These are phyloP conservation scores for Bradypodion ventrale DNA, from an alignment of 2,797 vertebrate species.

Conservation along the genomic window DNA sequence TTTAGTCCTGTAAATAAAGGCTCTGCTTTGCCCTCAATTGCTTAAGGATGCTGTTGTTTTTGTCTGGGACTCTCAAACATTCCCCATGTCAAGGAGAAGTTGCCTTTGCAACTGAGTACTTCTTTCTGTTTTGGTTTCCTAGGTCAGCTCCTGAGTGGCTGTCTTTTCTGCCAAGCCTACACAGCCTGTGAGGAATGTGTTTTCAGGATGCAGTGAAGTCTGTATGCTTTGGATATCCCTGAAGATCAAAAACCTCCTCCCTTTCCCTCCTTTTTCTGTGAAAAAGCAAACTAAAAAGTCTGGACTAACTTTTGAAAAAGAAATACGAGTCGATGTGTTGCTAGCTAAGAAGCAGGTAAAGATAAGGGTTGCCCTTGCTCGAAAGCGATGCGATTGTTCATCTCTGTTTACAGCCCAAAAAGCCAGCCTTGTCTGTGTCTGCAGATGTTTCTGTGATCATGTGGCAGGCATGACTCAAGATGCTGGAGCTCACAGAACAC, in stretches of 20 bases:
- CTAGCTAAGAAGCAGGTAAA: too few species aligned
- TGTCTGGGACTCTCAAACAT: background rate
- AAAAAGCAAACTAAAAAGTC: background rate
- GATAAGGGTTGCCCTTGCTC: too few species aligned
- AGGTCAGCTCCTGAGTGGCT: background rate
- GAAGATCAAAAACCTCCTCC: background rate
- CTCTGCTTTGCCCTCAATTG: constrained; percentile 8
- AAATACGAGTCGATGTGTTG: background rate
- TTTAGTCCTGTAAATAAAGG: constrained; percentile 31
- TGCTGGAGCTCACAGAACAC: too few species aligned
- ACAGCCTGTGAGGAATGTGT: background rate
- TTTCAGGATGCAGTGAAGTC: constrained; percentile 12
- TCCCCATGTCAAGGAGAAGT: constrained; percentile 6
- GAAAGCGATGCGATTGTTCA: too few species aligned
- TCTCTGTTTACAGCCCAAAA: too few species aligned
- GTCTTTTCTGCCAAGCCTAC: background rate
- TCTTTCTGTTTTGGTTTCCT: background rate
- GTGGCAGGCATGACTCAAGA: too few species aligned
- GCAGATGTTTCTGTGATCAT: too few species aligned
- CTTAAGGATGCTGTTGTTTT: background rate
- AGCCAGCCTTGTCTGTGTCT: too few species aligned
- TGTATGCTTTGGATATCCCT: background rate
- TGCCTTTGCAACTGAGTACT: background rate
- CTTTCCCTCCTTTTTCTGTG: background rate
- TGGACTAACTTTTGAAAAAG: background rate